Evolutionary conservation across 2,888 invertebrate species (phyloP).

Genomic region (Thecophora atra): DNA sequence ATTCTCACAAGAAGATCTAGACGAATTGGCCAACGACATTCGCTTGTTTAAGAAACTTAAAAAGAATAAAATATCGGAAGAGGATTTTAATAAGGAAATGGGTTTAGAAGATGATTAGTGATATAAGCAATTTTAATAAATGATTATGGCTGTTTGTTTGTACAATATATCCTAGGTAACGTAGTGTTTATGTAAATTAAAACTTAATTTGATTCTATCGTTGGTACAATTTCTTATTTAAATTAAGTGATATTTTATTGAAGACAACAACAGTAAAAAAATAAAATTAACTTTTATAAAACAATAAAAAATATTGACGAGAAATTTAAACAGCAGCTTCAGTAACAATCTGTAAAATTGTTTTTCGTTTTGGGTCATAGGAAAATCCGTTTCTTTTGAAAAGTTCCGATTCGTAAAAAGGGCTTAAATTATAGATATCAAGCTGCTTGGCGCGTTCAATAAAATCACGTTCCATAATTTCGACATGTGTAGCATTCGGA

Average conservation of each 20-base stretch:
- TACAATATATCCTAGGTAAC: neutral
- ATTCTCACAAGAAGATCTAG: slow-evolving; percentile 77
- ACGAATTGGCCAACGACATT: slow-evolving; percentile 82
- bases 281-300: neutral
- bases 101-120: slow-evolving; percentile 60
- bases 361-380: slow-evolving; percentile 84
- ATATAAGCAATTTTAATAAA: no score
- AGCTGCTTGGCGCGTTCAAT: slow-evolving; percentile 90
- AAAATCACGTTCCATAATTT: slow-evolving; percentile 86
- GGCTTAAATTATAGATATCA: slow-evolving; percentile 85
- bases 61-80: slow-evolving; percentile 78
- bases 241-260: no score
- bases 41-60: slow-evolving; percentile 87
- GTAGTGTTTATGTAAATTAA: no score
- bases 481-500: slow-evolving; percentile 76
- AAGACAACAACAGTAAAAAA: no score
- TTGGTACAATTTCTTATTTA: no score
- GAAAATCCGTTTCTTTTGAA: slow-evolving; percentile 89
- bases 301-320: neutral
- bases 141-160: neutral
- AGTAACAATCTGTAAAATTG: slow-evolving; percentile 84
- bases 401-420: slow-evolving; percentile 90
- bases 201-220: no score
- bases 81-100: slow-evolving; percentile 74
- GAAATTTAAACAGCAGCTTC: slow-evolving; percentile 60